Conservation (phyloP, 2,797 vertebrate genomes). For the Salarias fasciatus region DNA sequence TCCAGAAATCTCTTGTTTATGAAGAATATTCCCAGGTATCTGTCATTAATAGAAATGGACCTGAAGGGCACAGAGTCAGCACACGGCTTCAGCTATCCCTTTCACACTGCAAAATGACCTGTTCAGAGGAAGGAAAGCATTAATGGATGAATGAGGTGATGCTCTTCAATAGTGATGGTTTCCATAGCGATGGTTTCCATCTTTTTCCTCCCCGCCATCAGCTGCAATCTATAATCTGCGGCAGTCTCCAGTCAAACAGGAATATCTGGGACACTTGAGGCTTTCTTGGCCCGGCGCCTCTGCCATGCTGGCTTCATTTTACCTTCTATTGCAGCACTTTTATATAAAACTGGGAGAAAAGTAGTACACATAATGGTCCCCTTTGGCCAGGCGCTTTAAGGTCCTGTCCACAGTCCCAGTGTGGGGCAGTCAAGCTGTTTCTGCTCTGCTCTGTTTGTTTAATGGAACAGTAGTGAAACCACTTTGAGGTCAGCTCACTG, state of each 20-base stretch:
- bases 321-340: slow-evolving; percentile 69
- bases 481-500: slow-evolving; percentile 69
- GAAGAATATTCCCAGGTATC: not conserved
- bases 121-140: slow-evolving; percentile 42
- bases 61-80: not conserved
- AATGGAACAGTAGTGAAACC: slow-evolving; percentile 77
- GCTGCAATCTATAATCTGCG: slow-evolving; percentile 59
- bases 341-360: slow-evolving; percentile 70
- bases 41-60: slow-evolving; percentile 3
- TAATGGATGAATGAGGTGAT: slow-evolving; percentile 54
- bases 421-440: slow-evolving; percentile 76
- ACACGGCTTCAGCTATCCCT: slow-evolving; percentile 14
- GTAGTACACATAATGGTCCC: slow-evolving; percentile 66
- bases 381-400: slow-evolving; percentile 75
- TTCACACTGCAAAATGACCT: slow-evolving; percentile 41
- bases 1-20: no score
- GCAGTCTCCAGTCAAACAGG: slow-evolving; percentile 50
- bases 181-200: slow-evolving; percentile 50
- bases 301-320: slow-evolving; percentile 69
- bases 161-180: slow-evolving; percentile 51
- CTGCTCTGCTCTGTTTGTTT: slow-evolving; percentile 83
- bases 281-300: slow-evolving; percentile 73
- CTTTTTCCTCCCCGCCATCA: slow-evolving; percentile 35
- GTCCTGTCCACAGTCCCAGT: slow-evolving; percentile 76
- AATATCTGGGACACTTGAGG: slow-evolving; percentile 62